Base-by-base conservation (phyloP, 2,113 vertebrate genomes). In the Heloderma charlesbogerti region DNA sequence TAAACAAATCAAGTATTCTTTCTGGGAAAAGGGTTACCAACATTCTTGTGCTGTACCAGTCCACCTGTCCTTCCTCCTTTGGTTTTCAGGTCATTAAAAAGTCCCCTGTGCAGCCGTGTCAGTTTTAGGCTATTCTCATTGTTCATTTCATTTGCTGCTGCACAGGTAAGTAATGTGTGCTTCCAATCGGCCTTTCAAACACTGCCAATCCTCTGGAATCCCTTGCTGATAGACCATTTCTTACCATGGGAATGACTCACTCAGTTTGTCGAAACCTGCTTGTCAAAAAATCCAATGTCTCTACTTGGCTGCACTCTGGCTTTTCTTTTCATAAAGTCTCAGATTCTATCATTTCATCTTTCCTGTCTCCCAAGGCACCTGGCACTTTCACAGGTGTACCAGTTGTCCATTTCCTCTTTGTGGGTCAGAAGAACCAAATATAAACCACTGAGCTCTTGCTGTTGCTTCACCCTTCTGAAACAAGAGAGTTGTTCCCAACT, bases 311-410 rank as follows among this genome's bases (percentile, higher is more conserved):
- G 74, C 89, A 13, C 45, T 63, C 22, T 67, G 43, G 20, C 29
- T 90, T 63, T 37, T 75, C 45, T 79, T 86, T 86, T 86, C 34
- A 67, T 54, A 86, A 86, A 43, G 43, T 79, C 74, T 86, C 74
- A 67, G 67, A 86, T 79, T 40, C 83, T 71, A 86, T 86, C 89
- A 69, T 90, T 90, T 86, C 69, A 79, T 86, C 89, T 90, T 90
- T 83, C 51, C 60, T 54, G 57, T 90, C 89, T 90, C 74, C 60
- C 60, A 85, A 66, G 89, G 83, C 83, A 79, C 60, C 83, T 90
- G 43, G 74, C 63, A 79, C 60, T 86, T 90, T 31, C 83, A 69
- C 43, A 71, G 81, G 7, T 51, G 13, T 88, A 15, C 45, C 45
- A 51, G 60, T 54, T n/a, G n/a, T n/a, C n/a, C n/a, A n/a, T n/a